Conservation (phyloP, 2,113 vertebrate genomes). For the Tragelaphus strepsiceros region DNA sequence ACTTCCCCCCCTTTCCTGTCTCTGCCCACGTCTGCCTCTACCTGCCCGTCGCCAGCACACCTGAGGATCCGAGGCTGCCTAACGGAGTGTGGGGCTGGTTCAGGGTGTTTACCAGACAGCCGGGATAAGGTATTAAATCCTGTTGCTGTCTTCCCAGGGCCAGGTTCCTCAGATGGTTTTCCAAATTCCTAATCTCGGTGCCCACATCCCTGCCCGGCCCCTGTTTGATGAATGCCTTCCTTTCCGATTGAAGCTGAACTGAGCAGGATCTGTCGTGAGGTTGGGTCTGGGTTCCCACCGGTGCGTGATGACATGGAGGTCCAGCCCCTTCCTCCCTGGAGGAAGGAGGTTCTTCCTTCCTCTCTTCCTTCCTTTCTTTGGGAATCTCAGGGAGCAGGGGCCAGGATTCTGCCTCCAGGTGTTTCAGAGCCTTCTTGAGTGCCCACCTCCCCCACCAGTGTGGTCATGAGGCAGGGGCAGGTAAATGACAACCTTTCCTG, state of each 20-base stretch:
- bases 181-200: conserved; percentile 75
- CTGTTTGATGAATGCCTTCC: conserved; percentile 70
- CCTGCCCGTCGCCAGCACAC: conserved; percentile 67
- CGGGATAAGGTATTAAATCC: conserved; percentile 74
- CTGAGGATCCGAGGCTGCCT: conserved; percentile 66
- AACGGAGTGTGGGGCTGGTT: conserved; percentile 38
- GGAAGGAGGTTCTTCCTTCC: conserved; percentile 38
- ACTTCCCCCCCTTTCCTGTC: conserved; percentile 59
- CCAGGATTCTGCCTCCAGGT: conserved; percentile 4
- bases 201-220: conserved; percentile 71
- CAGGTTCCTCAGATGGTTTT: conserved; percentile 79
- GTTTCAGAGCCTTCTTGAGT: background rate
- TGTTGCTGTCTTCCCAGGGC: conserved; percentile 76
- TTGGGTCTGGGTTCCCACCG: conserved; percentile 24
- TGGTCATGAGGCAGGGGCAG: background rate
- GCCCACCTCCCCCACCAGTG: too few species aligned
- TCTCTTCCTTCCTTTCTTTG: conserved; percentile 30
- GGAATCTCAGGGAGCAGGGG: background rate
- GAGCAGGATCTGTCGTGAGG: conserved; percentile 13
- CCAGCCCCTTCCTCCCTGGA: conserved; percentile 49
- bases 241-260: conserved; percentile 49
- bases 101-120: conserved; percentile 73
- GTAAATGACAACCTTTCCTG: background rate
- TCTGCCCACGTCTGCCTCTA: conserved; percentile 63
- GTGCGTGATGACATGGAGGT: background rate